Evolutionary conservation across 2,797 vertebrate genomes (phyloP).

Genomic region (Tokudaia muenninki): DNA sequence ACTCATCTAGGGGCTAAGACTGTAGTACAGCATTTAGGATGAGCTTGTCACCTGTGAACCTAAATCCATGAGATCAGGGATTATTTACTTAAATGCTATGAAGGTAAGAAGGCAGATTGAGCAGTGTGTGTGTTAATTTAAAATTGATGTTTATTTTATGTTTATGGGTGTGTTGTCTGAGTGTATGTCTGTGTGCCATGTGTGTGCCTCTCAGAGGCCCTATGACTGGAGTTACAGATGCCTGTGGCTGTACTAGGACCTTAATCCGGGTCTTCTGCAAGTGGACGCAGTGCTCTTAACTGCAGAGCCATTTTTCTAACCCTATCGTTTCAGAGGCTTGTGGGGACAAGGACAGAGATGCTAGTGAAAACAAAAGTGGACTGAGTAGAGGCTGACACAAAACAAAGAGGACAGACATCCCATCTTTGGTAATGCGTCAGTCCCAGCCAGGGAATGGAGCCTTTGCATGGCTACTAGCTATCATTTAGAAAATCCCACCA

Average conservation of each 20-base stretch:
- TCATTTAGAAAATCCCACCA: neutral
- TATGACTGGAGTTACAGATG: neutral
- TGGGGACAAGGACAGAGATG: neutral
- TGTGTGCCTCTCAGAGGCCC: neutral
- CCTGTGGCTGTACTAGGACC: neutral
- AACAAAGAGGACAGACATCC: neutral
- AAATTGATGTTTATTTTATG: too few species aligned
- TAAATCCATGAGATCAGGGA: constrained; percentile 66
- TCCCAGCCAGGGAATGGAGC: neutral
- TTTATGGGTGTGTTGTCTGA: neutral
- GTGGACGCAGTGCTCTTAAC: neutral
- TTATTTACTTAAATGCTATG: constrained; percentile 63
- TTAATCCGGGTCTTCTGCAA: neutral
- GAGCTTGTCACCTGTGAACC: constrained; percentile 42
- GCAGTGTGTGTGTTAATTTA: neutral
- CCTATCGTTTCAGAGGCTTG: neutral
- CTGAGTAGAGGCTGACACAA: neutral
- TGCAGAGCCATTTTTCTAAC: neutral
- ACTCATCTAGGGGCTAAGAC: neutral
- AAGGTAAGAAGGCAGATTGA: constrained; percentile 63
- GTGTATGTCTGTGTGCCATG: neutral
- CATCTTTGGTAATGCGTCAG: constrained; percentile 23
- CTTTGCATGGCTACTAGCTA: neutral
- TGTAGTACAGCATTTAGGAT: constrained; percentile 64
- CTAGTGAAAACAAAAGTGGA: constrained; percentile 26